A percentile compares a stretch with the other conserved stretches of the same genome.
Evolutionary conservation across 1,140 invertebrate genomes (phyloP).

Genomic region (Pristionchus pacificus): DNA sequence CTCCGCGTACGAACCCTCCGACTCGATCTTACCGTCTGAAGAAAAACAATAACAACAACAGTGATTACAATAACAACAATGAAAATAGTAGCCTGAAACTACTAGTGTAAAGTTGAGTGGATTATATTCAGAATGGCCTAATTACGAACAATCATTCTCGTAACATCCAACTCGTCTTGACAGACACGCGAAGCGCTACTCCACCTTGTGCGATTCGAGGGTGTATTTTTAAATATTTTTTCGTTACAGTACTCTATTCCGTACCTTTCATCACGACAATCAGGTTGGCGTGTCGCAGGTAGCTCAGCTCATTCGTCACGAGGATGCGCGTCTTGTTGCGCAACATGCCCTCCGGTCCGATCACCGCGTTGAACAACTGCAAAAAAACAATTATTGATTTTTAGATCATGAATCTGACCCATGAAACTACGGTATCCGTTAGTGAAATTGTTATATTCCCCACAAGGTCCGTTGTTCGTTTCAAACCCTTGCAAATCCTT

Average conservation of each 20-base stretch:
- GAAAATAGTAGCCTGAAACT: too few relatives aligned
- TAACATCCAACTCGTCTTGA: too few relatives aligned
- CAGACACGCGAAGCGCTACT: too few relatives aligned
- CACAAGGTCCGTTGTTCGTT: too few relatives aligned
- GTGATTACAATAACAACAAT: too few relatives aligned
- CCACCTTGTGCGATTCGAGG: too few relatives aligned
- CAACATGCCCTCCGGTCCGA: slow-evolving; percentile 52
- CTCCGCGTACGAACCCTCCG: slow-evolving; percentile 43
- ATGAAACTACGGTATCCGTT: too few relatives aligned
- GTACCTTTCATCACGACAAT: slow-evolving; percentile 48
- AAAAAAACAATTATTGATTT: background rate
- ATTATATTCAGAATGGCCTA: slow-evolving; percentile 11
- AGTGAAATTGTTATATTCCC: too few relatives aligned
- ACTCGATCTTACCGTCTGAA: slow-evolving; percentile 46
- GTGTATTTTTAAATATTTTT: too few relatives aligned
- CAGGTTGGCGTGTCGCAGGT: slow-evolving; percentile 41
- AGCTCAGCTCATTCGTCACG: slow-evolving; percentile 49
- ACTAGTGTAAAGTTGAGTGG: too few relatives aligned
- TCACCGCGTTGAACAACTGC: slow-evolving; percentile 30
- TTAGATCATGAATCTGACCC: background rate
- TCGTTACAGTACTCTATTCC: too few relatives aligned
- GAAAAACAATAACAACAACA: background rate
- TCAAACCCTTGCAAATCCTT: too few relatives aligned
- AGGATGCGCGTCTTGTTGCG: slow-evolving; percentile 52
- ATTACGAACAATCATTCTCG: background rate